Evolutionary conservation across 2,113 vertebrate species (phyloP), one percentile per base, ranked within the genome.

Genomic region (Urocolius indicus): DNA sequence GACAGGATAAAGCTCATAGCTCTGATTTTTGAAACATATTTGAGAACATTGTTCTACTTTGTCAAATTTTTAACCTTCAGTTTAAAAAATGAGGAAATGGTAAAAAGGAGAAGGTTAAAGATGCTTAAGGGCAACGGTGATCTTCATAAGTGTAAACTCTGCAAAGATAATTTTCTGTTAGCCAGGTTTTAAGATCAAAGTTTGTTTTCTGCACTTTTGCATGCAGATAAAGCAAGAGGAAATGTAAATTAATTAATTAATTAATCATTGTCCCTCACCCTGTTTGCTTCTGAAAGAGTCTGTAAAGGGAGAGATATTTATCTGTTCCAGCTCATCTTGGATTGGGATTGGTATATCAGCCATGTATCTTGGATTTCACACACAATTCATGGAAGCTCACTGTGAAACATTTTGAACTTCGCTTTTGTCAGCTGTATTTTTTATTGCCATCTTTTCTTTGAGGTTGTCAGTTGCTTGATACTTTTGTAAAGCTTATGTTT

Each of bases 11-110:
- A 78, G 27, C 54, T 85, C 62, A 57, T 71, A 92, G 62, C 36
- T 69, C 74, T 87, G 81, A 85, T 91, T 93, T 93, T 95, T 95
- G 74, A 89, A 79, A 83, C 36, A 69, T 73, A 22, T 59, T 22
- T 54, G 43, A 82, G 38, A 85, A 79, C 20, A 54, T 87, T 3
- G 3, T 82, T 95, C 54, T 5, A 65, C 22, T 82, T 81, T 34
- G n/a, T 79, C 69, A 87, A 17, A 68, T 84, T 75, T 95, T 94
- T 87, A 89, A 89, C 46, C 41, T 89, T 85, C 20, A 55, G 13
- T 78, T 94, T 57, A 78, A 73, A 90, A 87, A 71, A 69, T 0
- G 0, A 18, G 12, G 22, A 23, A 41, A 84, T 72, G 12, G 23
- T 11, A 84, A 66, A 77, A 87, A 89, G 46, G 2, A 3, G 87